Conservation (phyloP, 2,113 vertebrate species). For the Hucho hucho region DNA sequence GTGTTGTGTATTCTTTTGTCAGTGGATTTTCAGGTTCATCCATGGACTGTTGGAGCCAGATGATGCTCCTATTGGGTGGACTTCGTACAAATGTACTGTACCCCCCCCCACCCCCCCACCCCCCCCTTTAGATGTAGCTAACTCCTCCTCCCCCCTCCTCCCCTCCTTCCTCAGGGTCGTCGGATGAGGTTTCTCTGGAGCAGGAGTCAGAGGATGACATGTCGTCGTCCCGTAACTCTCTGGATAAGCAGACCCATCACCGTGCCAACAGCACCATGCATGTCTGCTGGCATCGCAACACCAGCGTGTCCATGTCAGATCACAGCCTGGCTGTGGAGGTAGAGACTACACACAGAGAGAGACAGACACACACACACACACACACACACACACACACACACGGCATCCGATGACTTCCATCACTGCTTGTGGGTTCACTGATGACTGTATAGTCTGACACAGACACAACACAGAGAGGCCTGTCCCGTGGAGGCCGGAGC, state of each 20-base stretch:
- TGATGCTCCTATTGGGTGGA: not conserved
- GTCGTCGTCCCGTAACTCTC: constrained; percentile 76
- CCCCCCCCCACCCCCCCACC: no score
- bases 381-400: not conserved
- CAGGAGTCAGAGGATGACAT: constrained; percentile 88
- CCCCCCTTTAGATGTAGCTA: not conserved
- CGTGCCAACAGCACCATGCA: constrained; percentile 91
- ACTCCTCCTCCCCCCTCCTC: constrained; percentile 5
- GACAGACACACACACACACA: not conserved
- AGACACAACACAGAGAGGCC: not conserved
- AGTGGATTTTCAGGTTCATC: no score
- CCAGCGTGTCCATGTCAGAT: constrained; percentile 93
- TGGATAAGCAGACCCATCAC: constrained; percentile 86
- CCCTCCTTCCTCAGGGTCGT: constrained; percentile 79
- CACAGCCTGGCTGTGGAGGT: constrained; percentile 92
- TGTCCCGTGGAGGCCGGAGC: no score
- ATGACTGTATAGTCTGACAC: not conserved
- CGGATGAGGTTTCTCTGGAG: constrained; percentile 84
- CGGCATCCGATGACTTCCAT: no score
- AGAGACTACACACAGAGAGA: constrained; percentile 18
- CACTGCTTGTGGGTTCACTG: no score
- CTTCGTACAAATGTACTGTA: no score
- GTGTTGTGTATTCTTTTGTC: no score
- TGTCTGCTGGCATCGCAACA: constrained; percentile 96
- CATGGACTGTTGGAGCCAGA: not conserved